Evolutionary conservation across 2,113 vertebrate genomes (phyloP), one percentile per base, ranked within the genome.

Genomic region (Sylvia atricapilla): DNA sequence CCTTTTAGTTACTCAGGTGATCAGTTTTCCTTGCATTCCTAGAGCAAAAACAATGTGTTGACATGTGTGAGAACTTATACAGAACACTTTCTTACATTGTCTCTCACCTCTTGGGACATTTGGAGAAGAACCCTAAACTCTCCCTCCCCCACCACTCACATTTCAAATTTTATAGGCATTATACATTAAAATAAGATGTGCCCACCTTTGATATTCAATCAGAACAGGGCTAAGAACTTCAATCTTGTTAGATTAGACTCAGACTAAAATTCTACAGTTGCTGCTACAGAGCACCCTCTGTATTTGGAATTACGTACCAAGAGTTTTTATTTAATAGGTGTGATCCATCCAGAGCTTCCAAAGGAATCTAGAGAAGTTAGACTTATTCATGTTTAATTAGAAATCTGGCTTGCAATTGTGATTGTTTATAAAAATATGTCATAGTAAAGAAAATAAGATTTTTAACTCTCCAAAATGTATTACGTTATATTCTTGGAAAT

Each of bases 81-180:
- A 64, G 73, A 41, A 56, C 39, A 41, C 13, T 86, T 90, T 30
- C 41, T 67, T 39, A 47, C 1, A 2, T 39, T 43, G 39, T 55
- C 18, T 80, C 50, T 84, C 64, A 50, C 30, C 21, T 89, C 52
- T 55, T 27, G 20, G 33, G 69, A 49, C 8, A 37, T n/a, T 24
- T 58, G 60, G n/a, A 81, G 68, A 87, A 67, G 41, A 67, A 30
- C 9, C 4, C 43, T 52, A 17, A 62, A 19, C 7, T 41, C 15
- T 33, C 6, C 5, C 22, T 9, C 12, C 27, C 13, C 7, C 7
- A 11, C 2, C 4, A 3, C 1, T 7, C 2, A 2, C 18, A 6
- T 67, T 93, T 75, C 27, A 73, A 37, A 70, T 76, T 53, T 83
- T 43, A 20, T 49, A 46, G 12, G 2, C n/a, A 56, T 47, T 62